These are phyloP conservation scores for Centropyge bicolor DNA, from an alignment of 2,797 vertebrate species.

Conservation along the genomic window DNA sequence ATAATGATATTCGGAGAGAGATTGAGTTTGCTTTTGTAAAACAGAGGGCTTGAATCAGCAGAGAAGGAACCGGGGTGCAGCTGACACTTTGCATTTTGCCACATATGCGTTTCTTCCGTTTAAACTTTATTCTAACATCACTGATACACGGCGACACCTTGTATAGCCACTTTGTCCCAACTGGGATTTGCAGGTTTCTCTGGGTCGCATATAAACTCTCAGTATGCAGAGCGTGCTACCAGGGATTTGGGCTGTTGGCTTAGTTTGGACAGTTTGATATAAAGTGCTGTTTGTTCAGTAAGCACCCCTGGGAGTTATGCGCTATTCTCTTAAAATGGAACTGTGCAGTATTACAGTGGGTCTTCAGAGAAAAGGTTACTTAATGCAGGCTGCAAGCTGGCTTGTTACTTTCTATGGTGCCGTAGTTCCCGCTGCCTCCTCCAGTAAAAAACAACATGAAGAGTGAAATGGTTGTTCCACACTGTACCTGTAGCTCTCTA, in stretches of 20 bases:
- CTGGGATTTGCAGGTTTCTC: conserved; percentile 56
- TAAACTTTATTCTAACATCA: conserved; percentile 48
- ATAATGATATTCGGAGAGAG: conserved; percentile 79
- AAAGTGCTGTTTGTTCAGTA: conserved; percentile 64
- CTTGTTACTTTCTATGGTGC: conserved; percentile 18
- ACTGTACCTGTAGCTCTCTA: conserved; percentile 9
- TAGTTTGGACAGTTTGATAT: conserved; percentile 65
- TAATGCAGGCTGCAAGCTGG: conserved; percentile 41
- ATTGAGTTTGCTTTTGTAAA: conserved; percentile 82
- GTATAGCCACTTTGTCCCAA: conserved; percentile 42
- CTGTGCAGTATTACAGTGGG: conserved; percentile 5
- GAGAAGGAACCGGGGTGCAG: conserved; percentile 39
- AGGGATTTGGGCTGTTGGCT: conserved; percentile 48
- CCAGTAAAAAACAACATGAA: background rate
- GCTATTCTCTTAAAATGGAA: conserved; percentile 49
- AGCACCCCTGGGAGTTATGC: conserved; percentile 47
- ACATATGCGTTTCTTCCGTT: conserved; percentile 61
- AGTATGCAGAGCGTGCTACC: conserved; percentile 38
- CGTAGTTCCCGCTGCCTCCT: conserved; percentile 13
- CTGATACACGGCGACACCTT: conserved; percentile 63
- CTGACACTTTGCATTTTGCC: conserved; percentile 72
- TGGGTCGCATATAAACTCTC: conserved; percentile 25
- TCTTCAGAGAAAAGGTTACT: conserved; percentile 33
- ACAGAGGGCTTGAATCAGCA: conserved; percentile 67
- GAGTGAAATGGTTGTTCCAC: background rate